Evolutionary conservation across 2,888 invertebrate species (phyloP).

Genomic region (Rutpela maculata): DNA sequence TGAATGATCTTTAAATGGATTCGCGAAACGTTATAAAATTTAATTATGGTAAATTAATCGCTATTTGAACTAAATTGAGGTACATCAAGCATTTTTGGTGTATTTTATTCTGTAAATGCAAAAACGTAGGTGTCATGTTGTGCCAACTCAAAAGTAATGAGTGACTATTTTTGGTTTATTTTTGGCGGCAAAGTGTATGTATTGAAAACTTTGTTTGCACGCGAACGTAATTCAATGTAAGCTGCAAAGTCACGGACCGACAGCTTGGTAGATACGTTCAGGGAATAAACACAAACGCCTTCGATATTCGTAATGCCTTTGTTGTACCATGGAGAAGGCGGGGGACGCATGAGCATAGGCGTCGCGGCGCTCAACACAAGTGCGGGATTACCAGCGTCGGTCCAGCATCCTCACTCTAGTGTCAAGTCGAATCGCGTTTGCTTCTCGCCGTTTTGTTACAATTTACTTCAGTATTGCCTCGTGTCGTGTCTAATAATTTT

Average conservation of each 20-base stretch:
- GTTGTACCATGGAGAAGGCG: constrained; percentile 68
- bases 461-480: constrained; percentile 55
- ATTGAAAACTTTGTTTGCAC: constrained; percentile 57
- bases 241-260: constrained; percentile 68
- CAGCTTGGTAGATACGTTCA: constrained; percentile 73
- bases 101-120: constrained; percentile 13
- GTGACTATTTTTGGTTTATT: constrained; percentile 41
- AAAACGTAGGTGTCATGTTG: constrained; percentile 20
- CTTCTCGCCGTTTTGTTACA: constrained; percentile 62
- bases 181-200: constrained; percentile 41
- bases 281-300: constrained; percentile 75
- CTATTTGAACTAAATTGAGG: neutral
- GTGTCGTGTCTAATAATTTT: constrained; percentile 47
- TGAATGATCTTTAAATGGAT: no score
- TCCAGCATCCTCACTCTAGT: constrained; percentile 73
- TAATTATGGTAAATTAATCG: neutral
- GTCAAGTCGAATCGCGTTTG: constrained; percentile 69
- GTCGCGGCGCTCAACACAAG: constrained; percentile 75
- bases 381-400: constrained; percentile 73
- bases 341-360: constrained; percentile 74
- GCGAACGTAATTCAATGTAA: constrained; percentile 64
- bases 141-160: constrained; percentile 32
- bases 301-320: constrained; percentile 72
- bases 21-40: neutral
- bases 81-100: neutral